Evolutionary conservation across 2,113 vertebrate genomes (phyloP).

Genomic region (Sinocyclocheilus anshuiensis): DNA sequence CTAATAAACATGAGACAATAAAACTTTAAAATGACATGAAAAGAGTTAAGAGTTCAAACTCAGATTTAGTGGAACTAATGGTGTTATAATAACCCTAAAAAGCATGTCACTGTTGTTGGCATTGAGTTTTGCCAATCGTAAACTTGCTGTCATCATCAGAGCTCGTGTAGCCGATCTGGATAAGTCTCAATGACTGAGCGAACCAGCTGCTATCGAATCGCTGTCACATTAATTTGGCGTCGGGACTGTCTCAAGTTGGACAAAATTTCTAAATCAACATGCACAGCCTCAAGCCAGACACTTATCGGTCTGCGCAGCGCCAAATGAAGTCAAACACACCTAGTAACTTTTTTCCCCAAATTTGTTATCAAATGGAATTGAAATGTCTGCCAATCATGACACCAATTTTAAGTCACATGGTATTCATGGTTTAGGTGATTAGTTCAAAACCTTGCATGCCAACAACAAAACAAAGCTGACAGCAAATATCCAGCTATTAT

Average conservation of each 20-base stretch:
- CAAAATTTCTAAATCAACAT: background rate
- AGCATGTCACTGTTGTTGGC: background rate
- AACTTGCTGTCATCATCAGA: background rate
- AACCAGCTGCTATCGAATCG: background rate
- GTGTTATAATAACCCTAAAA: background rate
- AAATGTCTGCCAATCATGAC: background rate
- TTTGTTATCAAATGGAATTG: background rate
- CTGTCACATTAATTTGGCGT: background rate
- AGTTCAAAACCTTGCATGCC: too few relatives aligned
- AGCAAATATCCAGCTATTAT: background rate
- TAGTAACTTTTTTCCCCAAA: background rate
- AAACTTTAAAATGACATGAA: too few relatives aligned
- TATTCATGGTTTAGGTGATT: too few relatives aligned
- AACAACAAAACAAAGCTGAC: background rate
- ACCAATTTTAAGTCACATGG: background rate
- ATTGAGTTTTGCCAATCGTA: background rate
- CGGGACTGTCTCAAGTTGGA: background rate
- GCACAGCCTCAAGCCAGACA: background rate
- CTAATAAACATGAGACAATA: too few relatives aligned
- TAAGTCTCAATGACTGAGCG: background rate
- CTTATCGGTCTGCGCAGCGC: too few relatives aligned
- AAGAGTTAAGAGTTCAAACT: too few relatives aligned
- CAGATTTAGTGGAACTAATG: background rate
- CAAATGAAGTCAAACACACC: too few relatives aligned
- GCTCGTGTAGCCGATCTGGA: background rate